phyloP scores from a whole-genome alignment of 2,888 invertebrate species.

The Cryptophagus acutangulus region DNA sequence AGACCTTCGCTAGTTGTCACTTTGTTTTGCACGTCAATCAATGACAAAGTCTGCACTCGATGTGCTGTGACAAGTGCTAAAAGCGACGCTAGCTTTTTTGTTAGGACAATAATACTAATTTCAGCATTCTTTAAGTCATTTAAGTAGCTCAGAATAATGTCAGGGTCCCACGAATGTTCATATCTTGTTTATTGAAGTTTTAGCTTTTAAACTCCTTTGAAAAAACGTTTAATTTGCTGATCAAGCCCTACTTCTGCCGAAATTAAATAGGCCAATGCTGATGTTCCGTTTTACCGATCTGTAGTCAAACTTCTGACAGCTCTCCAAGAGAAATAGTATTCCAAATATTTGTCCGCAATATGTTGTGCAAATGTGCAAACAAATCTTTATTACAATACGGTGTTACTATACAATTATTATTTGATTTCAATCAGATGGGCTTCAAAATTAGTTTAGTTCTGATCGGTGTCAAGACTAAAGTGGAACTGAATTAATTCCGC shows the following conservation, averaged over 20 bases:
- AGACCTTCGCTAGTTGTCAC: neutral
- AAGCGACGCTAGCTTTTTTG: neutral
- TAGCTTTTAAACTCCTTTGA: neutral
- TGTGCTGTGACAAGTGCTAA: too few species aligned
- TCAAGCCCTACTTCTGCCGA: neutral
- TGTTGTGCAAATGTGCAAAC: too few species aligned
- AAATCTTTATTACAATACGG: too few species aligned
- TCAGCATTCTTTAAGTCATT: neutral
- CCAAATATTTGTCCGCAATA: too few species aligned
- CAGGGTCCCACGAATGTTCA: neutral
- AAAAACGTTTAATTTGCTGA: neutral
- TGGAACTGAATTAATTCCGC: too few species aligned
- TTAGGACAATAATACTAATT: neutral
- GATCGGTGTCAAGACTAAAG: too few species aligned
- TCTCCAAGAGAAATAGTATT: too few species aligned
- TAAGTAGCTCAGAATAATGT: slow-evolving; percentile 1
- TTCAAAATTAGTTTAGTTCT: too few species aligned
- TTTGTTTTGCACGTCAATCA: neutral
- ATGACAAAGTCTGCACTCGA: slow-evolving; percentile 1
- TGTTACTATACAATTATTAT: too few species aligned
- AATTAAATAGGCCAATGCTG: neutral
- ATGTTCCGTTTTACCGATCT: too few species aligned
- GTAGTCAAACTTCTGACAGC: too few species aligned
- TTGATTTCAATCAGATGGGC: too few species aligned
- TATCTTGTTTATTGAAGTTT: neutral